Percentiles rank a stretch among this genome's conserved stretches.
phyloP scores from a whole-genome alignment of 2,888 invertebrate species.

The Lepidochrysops patricia region DNA sequence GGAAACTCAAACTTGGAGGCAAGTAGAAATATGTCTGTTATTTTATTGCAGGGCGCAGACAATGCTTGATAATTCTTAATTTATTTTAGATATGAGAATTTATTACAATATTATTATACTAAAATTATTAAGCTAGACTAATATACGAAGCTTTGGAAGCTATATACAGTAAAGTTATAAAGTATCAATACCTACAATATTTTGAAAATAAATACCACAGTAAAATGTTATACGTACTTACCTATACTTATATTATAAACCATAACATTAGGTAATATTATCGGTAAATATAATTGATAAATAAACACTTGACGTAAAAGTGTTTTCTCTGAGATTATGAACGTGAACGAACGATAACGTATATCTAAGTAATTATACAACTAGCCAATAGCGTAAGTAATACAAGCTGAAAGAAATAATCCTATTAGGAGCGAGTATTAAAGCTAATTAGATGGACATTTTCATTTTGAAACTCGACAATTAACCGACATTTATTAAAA shows the following conservation, averaged over 20 bases:
- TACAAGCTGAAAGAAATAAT: not conserved
- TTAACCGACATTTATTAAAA: too few species aligned
- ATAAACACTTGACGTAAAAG: slow-evolving; percentile 15
- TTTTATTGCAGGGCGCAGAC: too few species aligned
- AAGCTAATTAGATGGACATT: too few species aligned
- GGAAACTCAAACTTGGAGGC: not conserved
- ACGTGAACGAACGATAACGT: slow-evolving; percentile 19
- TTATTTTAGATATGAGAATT: too few species aligned
- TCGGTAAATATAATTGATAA: slow-evolving; percentile 11
- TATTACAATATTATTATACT: too few species aligned
- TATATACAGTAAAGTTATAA: too few species aligned
- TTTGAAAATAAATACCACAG: not conserved
- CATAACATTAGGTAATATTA: not conserved
- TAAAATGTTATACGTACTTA: not conserved
- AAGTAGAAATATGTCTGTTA: not conserved
- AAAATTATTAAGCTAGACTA: too few species aligned
- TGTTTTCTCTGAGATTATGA: slow-evolving; percentile 11
- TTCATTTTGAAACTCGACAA: too few species aligned
- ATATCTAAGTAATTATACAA: not conserved
- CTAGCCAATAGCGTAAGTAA: not conserved
- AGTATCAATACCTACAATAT: too few species aligned
- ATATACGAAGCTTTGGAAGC: too few species aligned
- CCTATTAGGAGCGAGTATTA: not conserved
- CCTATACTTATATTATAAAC: too few species aligned
- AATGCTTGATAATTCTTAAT: too few species aligned